A percentile compares a stretch with the other conserved stretches of the same genome.
Evolutionary conservation across 2,888 invertebrate genomes (phyloP).

Genomic region (Hirudinaria manillensis): DNA sequence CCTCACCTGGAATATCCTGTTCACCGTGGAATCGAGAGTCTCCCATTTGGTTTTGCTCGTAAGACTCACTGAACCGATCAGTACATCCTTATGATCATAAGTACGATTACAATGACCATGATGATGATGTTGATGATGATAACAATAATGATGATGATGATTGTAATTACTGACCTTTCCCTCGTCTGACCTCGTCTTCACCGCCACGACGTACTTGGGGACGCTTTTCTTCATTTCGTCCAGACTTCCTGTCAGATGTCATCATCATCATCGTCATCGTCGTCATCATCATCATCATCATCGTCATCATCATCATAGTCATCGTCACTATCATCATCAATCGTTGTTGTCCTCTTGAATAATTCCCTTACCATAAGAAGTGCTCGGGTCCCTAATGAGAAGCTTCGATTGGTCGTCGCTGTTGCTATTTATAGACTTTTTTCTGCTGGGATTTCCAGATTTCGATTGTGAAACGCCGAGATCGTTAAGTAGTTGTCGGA

Average conservation of each 20-base stretch:
- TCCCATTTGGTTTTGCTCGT: slow-evolving; percentile 17
- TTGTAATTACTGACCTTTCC: neutral
- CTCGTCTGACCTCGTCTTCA: neutral
- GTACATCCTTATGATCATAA: neutral
- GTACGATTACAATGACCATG: neutral
- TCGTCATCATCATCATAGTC: slow-evolving; percentile 8
- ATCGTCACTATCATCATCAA: neutral
- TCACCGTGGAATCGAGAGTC: slow-evolving; percentile 13
- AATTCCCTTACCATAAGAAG: neutral
- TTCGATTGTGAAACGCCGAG: neutral
- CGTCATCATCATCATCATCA: slow-evolving; percentile 20
- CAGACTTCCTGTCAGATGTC: neutral
- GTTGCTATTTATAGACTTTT: neutral
- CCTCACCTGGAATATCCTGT: slow-evolving; percentile 17
- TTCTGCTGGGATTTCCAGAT: neutral
- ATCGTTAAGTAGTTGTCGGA: neutral
- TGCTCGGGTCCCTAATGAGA: neutral
- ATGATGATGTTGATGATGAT: slow-evolving; percentile 1
- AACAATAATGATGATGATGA: neutral
- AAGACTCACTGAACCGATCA: slow-evolving; percentile 4
- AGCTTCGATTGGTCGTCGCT: neutral
- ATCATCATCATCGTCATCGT: slow-evolving; percentile 28
- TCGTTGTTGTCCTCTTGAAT: too few relatives aligned
- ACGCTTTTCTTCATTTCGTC: slow-evolving; percentile 6
- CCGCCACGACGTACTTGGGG: neutral